phyloP scores from a whole-genome alignment of 1,140 invertebrate species.

The Drosophila pectinifera region DNA sequence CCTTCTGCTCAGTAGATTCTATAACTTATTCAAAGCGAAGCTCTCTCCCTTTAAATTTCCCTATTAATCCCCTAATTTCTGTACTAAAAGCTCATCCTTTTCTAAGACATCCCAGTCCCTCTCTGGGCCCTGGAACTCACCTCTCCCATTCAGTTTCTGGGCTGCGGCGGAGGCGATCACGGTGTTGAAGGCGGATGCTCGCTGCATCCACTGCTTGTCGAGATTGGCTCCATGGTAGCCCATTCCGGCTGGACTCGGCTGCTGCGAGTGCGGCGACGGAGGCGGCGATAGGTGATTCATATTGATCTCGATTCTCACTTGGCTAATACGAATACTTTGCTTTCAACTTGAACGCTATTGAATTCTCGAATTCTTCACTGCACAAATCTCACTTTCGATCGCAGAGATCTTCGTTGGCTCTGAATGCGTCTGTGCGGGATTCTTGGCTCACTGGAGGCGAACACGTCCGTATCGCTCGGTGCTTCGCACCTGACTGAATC shows the following conservation, averaged over 20 bases:
- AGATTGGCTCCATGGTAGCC: slow-evolving; percentile 61
- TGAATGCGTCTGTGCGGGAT: slow-evolving; percentile 15
- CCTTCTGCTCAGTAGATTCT: neutral
- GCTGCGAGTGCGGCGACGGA: slow-evolving; percentile 82
- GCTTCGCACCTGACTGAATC: slow-evolving; percentile 85
- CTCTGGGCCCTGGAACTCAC: slow-evolving; percentile 45
- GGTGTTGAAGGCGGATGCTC: slow-evolving; percentile 80
- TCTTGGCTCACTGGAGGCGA: slow-evolving; percentile 57
- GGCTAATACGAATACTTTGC: slow-evolving; percentile 15
- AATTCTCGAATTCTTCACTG: slow-evolving; percentile 19
- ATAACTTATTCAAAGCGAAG: neutral
- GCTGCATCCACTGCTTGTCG: slow-evolving; percentile 82
- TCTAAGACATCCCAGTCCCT: neutral
- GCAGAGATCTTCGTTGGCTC: slow-evolving; percentile 27
- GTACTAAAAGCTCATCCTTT: neutral
- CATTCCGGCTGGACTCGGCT: slow-evolving; percentile 64
- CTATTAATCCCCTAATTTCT: neutral
- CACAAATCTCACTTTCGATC: slow-evolving; percentile 47
- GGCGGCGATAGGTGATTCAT: slow-evolving; percentile 84
- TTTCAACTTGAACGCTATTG: slow-evolving; percentile 18
- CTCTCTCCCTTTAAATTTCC: neutral
- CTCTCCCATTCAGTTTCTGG: slow-evolving; percentile 80
- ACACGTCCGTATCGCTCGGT: slow-evolving; percentile 84
- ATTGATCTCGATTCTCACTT: slow-evolving; percentile 27
- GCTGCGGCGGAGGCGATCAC: slow-evolving; percentile 80